Evolutionary conservation across 2,888 invertebrate genomes (phyloP).

Genomic region (Spodoptera exigua): DNA sequence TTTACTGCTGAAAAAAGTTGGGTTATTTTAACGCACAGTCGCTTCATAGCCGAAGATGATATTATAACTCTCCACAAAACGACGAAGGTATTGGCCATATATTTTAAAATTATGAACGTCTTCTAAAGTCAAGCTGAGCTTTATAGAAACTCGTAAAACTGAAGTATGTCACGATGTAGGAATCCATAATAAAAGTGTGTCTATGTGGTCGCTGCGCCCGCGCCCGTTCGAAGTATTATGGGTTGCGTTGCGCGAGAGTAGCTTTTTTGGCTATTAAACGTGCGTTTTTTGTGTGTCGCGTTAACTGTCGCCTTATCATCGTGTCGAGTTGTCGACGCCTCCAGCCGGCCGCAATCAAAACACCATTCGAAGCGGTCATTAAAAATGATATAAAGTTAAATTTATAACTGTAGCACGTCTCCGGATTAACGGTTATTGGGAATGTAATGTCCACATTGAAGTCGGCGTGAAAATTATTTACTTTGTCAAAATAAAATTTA

Average conservation of each 20-base stretch:
- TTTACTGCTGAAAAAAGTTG: constrained; percentile 54
- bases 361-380: constrained; percentile 86
- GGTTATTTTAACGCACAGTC: constrained; percentile 49
- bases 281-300: constrained; percentile 83
- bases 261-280: constrained; percentile 84
- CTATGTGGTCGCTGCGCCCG: constrained; percentile 58
- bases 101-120: constrained; percentile 79
- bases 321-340: constrained; percentile 89
- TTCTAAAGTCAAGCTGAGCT: constrained; percentile 75
- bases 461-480: constrained; percentile 78
- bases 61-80: constrained; percentile 63
- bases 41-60: constrained; percentile 38
- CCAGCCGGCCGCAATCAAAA: constrained; percentile 88
- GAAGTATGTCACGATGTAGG: constrained; percentile 81
- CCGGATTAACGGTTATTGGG: constrained; percentile 85
- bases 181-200: constrained; percentile 80
- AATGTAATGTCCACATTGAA: constrained; percentile 81
- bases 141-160: constrained; percentile 82
- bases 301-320: constrained; percentile 87
- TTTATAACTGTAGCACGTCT: constrained; percentile 83
- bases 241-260: constrained; percentile 55
- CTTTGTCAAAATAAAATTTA: constrained; percentile 75
- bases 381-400: constrained; percentile 89
- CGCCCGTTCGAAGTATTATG: constrained; percentile 37
- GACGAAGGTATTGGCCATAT: constrained; percentile 67